Percentiles rank a stretch among this genome's conserved stretches.
Conservation (phyloP, 2,113 vertebrate genomes). For the Upupa epops region DNA sequence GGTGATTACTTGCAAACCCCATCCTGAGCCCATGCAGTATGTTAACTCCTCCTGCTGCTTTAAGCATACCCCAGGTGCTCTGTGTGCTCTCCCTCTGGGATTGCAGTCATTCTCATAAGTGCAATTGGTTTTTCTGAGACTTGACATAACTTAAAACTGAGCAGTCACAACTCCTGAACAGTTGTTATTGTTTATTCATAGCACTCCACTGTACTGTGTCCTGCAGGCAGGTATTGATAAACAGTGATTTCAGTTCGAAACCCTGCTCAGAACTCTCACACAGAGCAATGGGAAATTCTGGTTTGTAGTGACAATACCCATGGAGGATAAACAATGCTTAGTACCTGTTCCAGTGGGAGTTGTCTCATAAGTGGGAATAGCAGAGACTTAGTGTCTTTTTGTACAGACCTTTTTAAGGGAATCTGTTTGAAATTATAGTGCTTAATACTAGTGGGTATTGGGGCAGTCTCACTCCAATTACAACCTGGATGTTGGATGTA, state of each 20-base stretch:
- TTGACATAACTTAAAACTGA: slow-evolving; percentile 26
- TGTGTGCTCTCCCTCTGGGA: slow-evolving; percentile 1
- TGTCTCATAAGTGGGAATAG: background rate
- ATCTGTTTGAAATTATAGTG: background rate
- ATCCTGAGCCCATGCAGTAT: background rate
- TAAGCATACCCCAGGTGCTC: slow-evolving; percentile 4
- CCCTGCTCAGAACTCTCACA: background rate
- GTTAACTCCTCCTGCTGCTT: slow-evolving; percentile 33
- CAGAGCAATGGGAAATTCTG: background rate
- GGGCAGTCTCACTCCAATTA: background rate
- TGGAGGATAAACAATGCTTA: background rate
- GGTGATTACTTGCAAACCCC: slow-evolving; percentile 41
- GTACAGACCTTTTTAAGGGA: background rate
- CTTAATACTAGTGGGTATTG: background rate
- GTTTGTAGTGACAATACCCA: background rate
- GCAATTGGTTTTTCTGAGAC: slow-evolving; percentile 2
- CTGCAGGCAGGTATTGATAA: slow-evolving; percentile 57
- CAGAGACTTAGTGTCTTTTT: background rate
- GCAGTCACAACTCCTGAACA: slow-evolving; percentile 16
- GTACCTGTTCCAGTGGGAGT: background rate
- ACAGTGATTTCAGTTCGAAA: slow-evolving; percentile 38
- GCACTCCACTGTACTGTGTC: background rate
- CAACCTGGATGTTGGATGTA: background rate
- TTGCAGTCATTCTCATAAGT: background rate
- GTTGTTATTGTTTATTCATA: slow-evolving; percentile 39